Evolutionary conservation across 1,140 invertebrate species (phyloP).

Genomic region (Brachionus koreanus): DNA sequence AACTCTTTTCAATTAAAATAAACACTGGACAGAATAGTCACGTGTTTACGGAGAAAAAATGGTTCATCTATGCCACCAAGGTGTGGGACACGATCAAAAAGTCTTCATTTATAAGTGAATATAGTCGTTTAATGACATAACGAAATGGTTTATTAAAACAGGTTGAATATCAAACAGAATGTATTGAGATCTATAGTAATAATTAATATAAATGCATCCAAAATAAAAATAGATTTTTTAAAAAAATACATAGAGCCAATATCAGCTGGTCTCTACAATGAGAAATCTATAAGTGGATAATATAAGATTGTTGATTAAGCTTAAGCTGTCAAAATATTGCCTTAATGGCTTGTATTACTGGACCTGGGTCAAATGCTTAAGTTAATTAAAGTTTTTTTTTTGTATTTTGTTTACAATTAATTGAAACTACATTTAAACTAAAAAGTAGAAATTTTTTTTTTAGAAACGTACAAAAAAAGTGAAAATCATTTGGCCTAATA

Average conservation of each 20-base stretch:
- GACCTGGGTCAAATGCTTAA: conserved; percentile 4
- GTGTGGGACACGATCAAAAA: conserved; percentile 78
- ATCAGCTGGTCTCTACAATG: not conserved
- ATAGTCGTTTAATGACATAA: conserved; percentile 70
- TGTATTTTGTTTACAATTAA: not conserved
- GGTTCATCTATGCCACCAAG: conserved; percentile 73
- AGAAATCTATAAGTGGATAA: not conserved
- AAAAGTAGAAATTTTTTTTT: not conserved
- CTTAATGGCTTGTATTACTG: not conserved
- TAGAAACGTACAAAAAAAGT: not conserved
- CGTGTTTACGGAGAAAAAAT: conserved; percentile 60
- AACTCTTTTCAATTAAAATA: conserved; percentile 67
- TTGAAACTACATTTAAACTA: not conserved
- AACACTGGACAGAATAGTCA: conserved; percentile 59
- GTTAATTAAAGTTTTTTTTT: not conserved
- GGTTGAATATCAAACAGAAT: not conserved
- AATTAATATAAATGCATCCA: not conserved
- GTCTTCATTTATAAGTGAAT: conserved; percentile 75
- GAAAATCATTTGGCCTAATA: not conserved
- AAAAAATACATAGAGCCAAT: not conserved
- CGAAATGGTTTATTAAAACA: not conserved
- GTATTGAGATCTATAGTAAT: not conserved
- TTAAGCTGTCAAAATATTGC: not conserved
- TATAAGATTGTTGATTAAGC: not conserved
- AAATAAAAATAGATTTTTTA: not conserved